Evolutionary conservation across 2,113 vertebrate genomes (phyloP), one percentile per base, ranked within the genome.

Genomic region (Crocuta crocuta): DNA sequence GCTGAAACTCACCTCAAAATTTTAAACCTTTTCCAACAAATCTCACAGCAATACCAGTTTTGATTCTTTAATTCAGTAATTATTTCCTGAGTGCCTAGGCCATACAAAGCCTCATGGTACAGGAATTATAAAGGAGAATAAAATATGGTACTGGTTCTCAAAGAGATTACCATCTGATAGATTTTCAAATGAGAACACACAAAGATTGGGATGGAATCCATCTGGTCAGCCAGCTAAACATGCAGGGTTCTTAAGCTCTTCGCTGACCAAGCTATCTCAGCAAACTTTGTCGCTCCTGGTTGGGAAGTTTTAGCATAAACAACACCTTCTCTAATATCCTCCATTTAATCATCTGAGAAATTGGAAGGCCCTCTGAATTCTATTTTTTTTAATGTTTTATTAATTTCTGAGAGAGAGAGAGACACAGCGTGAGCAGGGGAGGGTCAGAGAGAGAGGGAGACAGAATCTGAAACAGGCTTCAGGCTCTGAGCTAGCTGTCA

Each of bases 11-110:
- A 65, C 61, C 53, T 82, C 78, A 94, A 70, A 84, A 58, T 45
- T 39, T 65, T 58, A 80, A 98, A 97, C 11, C 35, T 65, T 96
- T 78, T 81, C n/a, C 35, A 66, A 68, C 39, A 74, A 10, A 68
- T 7, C 2, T 15, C 48, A 31, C 5, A 50, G 45, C 21, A 33
- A 61, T 68, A 80, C 11, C 31, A 73, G 26, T 45, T 93, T 84
- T 68, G 50, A 70, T 87, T 86, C 26, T 68, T 90, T 66, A 68
- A 33, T 74, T 53, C 23, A 55, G 24, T 81, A 45, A 24, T 68
- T 74, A 87, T 74, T 89, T 65, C 26, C 66, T 43, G 21, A 43
- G 24, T 85, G 10, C 19, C 15, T 45, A 45, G 26, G 24, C 16
- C 28, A 70, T 53, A 58, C 61, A 87, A 93, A 68, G 5, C 63